These are phyloP conservation scores for Leguminivora glycinivorella DNA, from an alignment of 1,140 invertebrate species.

Conservation along the genomic window DNA sequence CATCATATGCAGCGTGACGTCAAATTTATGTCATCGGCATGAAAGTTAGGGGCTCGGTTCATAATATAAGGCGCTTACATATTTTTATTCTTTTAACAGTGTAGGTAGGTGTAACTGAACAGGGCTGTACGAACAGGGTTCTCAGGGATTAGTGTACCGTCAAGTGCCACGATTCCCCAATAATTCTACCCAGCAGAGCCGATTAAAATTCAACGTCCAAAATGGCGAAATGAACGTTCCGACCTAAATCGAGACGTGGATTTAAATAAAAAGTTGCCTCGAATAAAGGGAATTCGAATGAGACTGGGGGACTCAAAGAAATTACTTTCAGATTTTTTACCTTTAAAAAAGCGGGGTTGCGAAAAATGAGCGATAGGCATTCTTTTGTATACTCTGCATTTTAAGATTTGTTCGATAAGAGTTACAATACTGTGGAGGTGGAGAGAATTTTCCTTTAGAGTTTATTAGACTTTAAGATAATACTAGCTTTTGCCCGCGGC, in stretches of 20 bases:
- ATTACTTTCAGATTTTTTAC: constrained; percentile 24
- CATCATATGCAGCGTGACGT: too few species aligned
- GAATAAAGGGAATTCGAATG: constrained; percentile 28
- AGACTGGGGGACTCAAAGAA: constrained; percentile 25
- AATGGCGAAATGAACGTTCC: constrained; percentile 25
- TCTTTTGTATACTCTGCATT: not conserved
- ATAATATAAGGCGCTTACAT: too few species aligned
- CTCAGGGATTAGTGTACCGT: constrained; percentile 13
- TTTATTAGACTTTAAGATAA: too few species aligned
- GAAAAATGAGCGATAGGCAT: constrained; percentile 7
- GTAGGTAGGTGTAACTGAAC: not conserved
- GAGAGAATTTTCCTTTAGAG: too few species aligned
- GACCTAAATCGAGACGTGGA: constrained; percentile 25
- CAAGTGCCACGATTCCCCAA: constrained; percentile 10
- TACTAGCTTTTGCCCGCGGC: too few species aligned
- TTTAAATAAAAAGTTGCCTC: constrained; percentile 29
- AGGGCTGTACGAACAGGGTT: not conserved
- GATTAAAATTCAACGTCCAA: constrained; percentile 27
- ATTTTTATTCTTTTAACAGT: too few species aligned
- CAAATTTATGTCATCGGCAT: too few species aligned
- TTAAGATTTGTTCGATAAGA: not conserved
- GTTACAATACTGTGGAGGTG: not conserved
- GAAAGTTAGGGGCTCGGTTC: too few species aligned
- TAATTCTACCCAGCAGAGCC: constrained; percentile 16
- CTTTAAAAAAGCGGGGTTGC: constrained; percentile 19